Evolutionary conservation across 2,888 invertebrate genomes (phyloP).

Genomic region (Osedax frankpressi): DNA sequence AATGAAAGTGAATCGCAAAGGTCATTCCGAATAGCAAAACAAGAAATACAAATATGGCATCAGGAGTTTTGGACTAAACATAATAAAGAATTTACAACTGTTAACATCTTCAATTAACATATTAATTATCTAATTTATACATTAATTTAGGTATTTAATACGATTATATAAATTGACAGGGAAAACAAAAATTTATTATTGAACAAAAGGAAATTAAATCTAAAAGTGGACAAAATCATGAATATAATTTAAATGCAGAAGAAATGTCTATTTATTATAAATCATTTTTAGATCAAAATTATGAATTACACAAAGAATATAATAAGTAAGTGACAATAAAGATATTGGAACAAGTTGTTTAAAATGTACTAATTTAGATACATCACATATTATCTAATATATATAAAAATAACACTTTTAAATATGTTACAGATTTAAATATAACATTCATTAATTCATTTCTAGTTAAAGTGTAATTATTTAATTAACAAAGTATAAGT

Average conservation of each 20-base stretch:
- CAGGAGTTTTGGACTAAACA: neutral
- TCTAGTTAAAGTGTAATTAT: no score
- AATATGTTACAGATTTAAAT: no score
- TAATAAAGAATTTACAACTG: neutral
- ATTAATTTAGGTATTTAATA: neutral
- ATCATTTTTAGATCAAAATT: conserved; percentile 68
- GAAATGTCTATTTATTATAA: conserved; percentile 72
- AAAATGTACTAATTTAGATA: no score
- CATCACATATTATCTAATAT: no score
- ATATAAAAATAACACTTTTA: no score
- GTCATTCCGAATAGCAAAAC: neutral
- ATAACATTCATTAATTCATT: no score
- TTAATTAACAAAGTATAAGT: no score
- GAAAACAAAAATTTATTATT: neutral
- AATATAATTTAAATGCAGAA: conserved; percentile 29
- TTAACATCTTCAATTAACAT: neutral
- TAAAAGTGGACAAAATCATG: neutral
- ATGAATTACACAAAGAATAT: conserved; percentile 61
- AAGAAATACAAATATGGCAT: neutral
- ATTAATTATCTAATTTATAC: neutral
- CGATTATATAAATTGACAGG: neutral
- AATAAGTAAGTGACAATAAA: conserved; percentile 48
- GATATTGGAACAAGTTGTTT: no score
- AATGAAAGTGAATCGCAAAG: neutral
- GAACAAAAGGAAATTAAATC: neutral